phyloP scores from a whole-genome alignment of 2,888 invertebrate genomes.

The Hydropsyche betteni region DNA sequence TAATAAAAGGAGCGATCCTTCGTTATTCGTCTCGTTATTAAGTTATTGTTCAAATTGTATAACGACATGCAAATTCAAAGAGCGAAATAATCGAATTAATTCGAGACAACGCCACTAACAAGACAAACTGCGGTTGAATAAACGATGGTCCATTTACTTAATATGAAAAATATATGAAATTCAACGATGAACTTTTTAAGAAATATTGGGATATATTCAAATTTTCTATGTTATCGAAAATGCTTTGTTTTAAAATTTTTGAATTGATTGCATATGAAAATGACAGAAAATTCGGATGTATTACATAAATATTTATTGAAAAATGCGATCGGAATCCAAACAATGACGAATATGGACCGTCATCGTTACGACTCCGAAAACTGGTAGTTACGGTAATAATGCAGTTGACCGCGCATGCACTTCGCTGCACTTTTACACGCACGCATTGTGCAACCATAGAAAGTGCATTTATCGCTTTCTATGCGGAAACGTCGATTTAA shows the following conservation, averaged over 20 bases:
- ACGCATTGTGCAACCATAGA: constrained; percentile 11
- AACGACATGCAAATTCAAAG: constrained; percentile 8
- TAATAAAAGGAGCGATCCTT: background rate
- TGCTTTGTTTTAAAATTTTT: too few relatives aligned
- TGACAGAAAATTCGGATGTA: too few relatives aligned
- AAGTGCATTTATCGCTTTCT: constrained; percentile 4
- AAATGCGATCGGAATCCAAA: too few relatives aligned
- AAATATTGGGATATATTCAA: too few relatives aligned
- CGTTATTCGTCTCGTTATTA: background rate
- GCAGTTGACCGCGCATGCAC: constrained; percentile 13
- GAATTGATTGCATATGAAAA: too few relatives aligned
- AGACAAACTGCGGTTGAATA: background rate
- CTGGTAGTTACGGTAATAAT: constrained; percentile 11
- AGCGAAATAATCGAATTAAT: constrained; percentile 3
- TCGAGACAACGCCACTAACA: constrained; percentile 2
- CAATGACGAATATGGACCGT: too few relatives aligned
- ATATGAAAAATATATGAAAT: too few relatives aligned
- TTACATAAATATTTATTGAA: too few relatives aligned
- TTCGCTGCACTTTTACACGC: constrained; percentile 8
- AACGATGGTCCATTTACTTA: background rate
- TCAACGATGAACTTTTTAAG: too few relatives aligned
- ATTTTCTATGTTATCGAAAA: too few relatives aligned
- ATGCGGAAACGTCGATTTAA: background rate
- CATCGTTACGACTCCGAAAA: background rate
- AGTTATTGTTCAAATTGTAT: constrained; percentile 20